Conservation (phyloP, 2,888 invertebrate genomes). For the Cynaeus angustus region DNA sequence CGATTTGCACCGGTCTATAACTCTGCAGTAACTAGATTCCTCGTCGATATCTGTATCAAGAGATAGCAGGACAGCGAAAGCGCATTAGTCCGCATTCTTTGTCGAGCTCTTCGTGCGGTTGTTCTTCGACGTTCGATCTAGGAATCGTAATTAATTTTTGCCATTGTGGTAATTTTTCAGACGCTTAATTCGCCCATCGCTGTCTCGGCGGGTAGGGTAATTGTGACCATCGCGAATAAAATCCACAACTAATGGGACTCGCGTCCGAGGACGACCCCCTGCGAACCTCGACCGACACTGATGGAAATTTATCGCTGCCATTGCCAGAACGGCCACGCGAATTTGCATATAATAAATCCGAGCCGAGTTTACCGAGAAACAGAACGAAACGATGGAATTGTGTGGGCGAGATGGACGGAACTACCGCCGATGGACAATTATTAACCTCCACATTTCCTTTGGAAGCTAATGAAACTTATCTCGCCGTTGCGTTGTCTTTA, state of each 20-base stretch:
- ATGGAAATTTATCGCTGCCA: conserved; percentile 66
- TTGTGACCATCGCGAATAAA: conserved; percentile 47
- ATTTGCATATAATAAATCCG: conserved; percentile 63
- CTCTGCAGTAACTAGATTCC: conserved; percentile 66
- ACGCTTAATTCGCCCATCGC: conserved; percentile 41
- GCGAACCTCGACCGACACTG: conserved; percentile 63
- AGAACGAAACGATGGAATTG: conserved; percentile 7
- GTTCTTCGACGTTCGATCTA: conserved; percentile 11
- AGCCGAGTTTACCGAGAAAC: conserved; percentile 32
- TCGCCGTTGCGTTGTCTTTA: too few relatives aligned
- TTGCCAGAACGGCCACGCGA: conserved; percentile 62
- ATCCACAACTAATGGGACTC: conserved; percentile 58
- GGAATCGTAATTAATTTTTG: conserved; percentile 37
- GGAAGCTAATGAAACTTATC: not conserved
- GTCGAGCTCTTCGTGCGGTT: conserved; percentile 43
- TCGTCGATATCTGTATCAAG: conserved; percentile 69
- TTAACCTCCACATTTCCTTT: not conserved
- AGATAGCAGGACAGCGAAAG: conserved; percentile 69
- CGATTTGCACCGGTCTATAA: conserved; percentile 52
- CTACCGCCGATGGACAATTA: not conserved
- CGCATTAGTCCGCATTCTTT: conserved; percentile 68
- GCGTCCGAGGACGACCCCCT: conserved; percentile 63
- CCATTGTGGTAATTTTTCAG: conserved; percentile 36
- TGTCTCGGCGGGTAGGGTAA: conserved; percentile 37
- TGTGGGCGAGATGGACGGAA: conserved; percentile 18